phyloP scores from a whole-genome alignment of 2,888 invertebrate species.

The Drosophila putrida region DNA sequence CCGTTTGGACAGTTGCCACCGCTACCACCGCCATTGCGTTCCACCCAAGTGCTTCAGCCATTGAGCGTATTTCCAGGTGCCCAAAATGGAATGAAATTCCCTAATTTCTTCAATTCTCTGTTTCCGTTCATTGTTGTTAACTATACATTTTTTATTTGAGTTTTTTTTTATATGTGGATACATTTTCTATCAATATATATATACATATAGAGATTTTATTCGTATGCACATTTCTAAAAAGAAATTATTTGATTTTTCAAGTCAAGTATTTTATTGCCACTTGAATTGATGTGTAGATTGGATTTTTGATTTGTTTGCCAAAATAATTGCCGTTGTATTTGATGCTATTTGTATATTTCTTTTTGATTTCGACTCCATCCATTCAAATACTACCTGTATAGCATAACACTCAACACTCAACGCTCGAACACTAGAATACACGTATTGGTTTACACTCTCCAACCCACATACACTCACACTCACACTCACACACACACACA shows the following conservation, averaged over 20 bases:
- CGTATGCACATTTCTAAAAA: constrained; percentile 36
- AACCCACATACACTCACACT: constrained; percentile 13
- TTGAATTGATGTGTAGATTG: constrained; percentile 78
- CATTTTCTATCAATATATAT: background rate
- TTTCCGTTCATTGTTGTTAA: constrained; percentile 42
- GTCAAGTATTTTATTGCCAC: constrained; percentile 59
- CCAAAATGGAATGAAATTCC: constrained; percentile 4
- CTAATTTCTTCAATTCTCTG: background rate
- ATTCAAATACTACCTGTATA: constrained; percentile 35
- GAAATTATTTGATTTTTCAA: constrained; percentile 47
- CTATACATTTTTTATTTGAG: constrained; percentile 32
- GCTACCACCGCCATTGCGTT: constrained; percentile 86
- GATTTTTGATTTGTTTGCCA: constrained; percentile 55
- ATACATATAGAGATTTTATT: constrained; percentile 38
- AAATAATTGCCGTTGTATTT: constrained; percentile 55
- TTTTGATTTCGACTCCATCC: constrained; percentile 48
- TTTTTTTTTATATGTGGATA: constrained; percentile 24
- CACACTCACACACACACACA: background rate
- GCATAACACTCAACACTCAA: constrained; percentile 13
- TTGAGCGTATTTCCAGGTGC: constrained; percentile 86
- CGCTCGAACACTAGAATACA: constrained; percentile 41
- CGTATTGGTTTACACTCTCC: constrained; percentile 23
- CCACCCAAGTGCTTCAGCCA: constrained; percentile 86
- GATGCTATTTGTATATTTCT: constrained; percentile 17
- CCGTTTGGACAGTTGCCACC: constrained; percentile 86